Conservation (phyloP, 1,140 invertebrate genomes). For the Arctopsyche grandis region DNA sequence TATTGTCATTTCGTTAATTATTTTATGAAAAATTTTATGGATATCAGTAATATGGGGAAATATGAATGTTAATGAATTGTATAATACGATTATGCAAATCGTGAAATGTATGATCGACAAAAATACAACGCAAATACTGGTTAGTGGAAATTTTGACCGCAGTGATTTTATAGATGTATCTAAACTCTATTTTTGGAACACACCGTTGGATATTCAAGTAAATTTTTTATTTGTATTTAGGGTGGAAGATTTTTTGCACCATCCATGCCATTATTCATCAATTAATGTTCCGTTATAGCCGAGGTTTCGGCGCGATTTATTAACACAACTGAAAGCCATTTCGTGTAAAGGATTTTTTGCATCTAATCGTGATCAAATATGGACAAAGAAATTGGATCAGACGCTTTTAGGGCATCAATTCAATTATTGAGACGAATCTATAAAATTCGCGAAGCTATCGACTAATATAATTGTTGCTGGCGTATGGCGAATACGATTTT, state of each 20-base stretch:
- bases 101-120: constrained; percentile 8
- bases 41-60: background rate
- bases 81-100: constrained; percentile 11
- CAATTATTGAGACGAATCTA: constrained; percentile 30
- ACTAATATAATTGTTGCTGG: constrained; percentile 25
- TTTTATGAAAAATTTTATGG: too few species aligned
- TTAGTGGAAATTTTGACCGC: background rate
- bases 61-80: background rate
- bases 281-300: background rate
- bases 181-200: background rate
- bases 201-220: background rate
- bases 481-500: background rate
- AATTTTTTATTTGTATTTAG: too few species aligned
- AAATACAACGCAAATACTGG: background rate
- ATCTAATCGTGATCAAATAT: background rate
- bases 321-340: constrained; percentile 8
- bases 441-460: constrained; percentile 18
- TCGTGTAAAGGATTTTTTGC: constrained; percentile 6
- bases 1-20: too few species aligned
- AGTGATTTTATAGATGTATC: background rate
- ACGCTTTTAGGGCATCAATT: constrained; percentile 19
- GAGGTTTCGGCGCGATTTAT: constrained; percentile 9
- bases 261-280: too few species aligned
- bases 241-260: too few species aligned
- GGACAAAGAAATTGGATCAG: constrained; percentile 29